Percentiles rank a stretch among this genome's conserved stretches.
Evolutionary conservation across 2,888 invertebrate genomes (phyloP).

Genomic region (Stramonita haemastoma): DNA sequence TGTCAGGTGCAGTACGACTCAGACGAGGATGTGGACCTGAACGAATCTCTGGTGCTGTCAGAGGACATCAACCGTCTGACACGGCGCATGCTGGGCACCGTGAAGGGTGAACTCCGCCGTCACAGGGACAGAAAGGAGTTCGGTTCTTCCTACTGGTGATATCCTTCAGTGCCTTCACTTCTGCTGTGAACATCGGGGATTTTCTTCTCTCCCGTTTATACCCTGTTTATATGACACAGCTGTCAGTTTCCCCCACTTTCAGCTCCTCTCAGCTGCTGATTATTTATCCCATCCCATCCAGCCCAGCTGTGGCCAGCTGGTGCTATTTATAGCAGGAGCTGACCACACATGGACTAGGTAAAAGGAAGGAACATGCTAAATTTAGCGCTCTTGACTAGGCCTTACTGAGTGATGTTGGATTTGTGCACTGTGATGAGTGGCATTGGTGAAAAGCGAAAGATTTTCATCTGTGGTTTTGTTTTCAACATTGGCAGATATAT

Average conservation of each 20-base stretch:
- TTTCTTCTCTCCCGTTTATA: background rate
- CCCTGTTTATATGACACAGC: background rate
- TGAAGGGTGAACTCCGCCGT: constrained; percentile 58
- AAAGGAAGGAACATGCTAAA: no score
- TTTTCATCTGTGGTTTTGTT: background rate
- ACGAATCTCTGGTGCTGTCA: constrained; percentile 63
- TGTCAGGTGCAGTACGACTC: constrained; percentile 37
- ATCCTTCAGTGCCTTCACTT: background rate
- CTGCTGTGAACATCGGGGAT: background rate
- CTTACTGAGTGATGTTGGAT: no score
- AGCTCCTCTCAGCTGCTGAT: background rate
- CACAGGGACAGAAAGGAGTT: constrained; percentile 59
- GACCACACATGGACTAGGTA: no score
- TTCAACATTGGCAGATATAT: no score
- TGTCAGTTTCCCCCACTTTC: background rate
- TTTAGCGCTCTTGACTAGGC: no score
- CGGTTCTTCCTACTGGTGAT: constrained; percentile 66
- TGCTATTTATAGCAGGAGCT: no score
- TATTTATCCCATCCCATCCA: no score
- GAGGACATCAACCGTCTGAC: constrained; percentile 67
- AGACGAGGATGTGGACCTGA: constrained; percentile 57
- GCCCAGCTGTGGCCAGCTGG: no score
- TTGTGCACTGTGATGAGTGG: no score
- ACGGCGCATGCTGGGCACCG: constrained; percentile 65
- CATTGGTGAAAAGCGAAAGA: background rate